Base-by-base conservation (phyloP, 2,797 vertebrate species). In the Periophthalmus magnuspinnatus region DNA sequence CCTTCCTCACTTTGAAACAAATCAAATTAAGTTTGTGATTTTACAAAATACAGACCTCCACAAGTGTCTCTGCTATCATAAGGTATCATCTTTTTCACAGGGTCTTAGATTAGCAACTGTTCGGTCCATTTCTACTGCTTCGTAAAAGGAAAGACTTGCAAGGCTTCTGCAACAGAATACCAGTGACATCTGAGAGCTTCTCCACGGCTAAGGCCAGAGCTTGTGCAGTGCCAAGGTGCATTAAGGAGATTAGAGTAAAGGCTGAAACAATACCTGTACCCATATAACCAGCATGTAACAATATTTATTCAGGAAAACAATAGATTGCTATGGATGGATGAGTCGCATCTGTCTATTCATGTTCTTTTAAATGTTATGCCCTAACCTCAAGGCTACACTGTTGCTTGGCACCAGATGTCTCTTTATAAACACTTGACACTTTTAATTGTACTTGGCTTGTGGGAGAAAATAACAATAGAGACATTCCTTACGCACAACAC, bases 121-220 rank as follows among this genome's bases (percentile, higher is more conserved):
- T 75, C 57, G 65, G 72, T 73, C 77, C 79, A 81, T 63, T 83
- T 82, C 69, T 86, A 69, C 74, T 86, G 72, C 79, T 92, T 91
- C 90, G 89, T 90, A 89, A 91, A 75, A 80, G 79, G 73, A 88
- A 88, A 91, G 85, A 80, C 86, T 86, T 90, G 76, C 77, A 77
- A 86, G 74, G 85, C 83, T 83, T 83, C 88, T 87, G 81, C 77
- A 84, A 76, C 77, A 79, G 76, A 81, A 88, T 86, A 78, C 83
- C 90, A 88, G 75, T 79, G 92, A 90, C 91, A 93, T 63, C 76
- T 90, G 88, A 92, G 86, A 86, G 71, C 87, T 90, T 83, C 91
- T 91, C 90, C 90, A 86, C 56, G 17, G 86, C 90, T 91, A 91
- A 90, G 89, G 80, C 82, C 60, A 72, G 89, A 81, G 85, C 76